These are phyloP conservation scores for Tipula unca DNA, from an alignment of 2,888 invertebrate species.

Conservation along the genomic window DNA sequence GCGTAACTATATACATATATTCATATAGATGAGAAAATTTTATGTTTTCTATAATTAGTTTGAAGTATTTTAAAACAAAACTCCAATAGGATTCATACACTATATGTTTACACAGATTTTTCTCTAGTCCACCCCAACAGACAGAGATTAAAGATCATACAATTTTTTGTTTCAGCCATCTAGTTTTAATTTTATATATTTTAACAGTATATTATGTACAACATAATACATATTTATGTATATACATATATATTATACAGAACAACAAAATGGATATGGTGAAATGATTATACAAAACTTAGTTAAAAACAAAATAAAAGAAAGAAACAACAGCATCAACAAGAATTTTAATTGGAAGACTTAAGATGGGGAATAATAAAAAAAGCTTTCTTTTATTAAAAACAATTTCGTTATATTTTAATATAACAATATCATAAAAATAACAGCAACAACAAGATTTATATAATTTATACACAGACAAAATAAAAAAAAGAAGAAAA, in stretches of 20 bases:
- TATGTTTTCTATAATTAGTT: not conserved
- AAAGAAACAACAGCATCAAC: not conserved
- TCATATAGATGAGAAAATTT: not conserved
- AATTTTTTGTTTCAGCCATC: not conserved
- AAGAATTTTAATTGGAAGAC: constrained; percentile 14
- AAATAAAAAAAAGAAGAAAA: not conserved
- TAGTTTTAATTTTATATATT: not conserved
- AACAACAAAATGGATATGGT: not conserved
- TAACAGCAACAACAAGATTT: not conserved
- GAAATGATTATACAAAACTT: not conserved
- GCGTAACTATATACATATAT: too few species aligned
- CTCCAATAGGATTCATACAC: not conserved
- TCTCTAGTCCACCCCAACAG: not conserved
- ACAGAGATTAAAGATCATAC: not conserved
- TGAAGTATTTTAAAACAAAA: not conserved
- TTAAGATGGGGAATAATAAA: not conserved
- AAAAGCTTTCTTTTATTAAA: not conserved
- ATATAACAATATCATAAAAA: not conserved
- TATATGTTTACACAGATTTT: not conserved
- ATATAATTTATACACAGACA: constrained; percentile 14
- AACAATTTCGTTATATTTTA: constrained; percentile 1
- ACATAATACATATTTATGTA: not conserved
- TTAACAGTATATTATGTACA: not conserved
- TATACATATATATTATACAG: not conserved
- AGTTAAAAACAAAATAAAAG: not conserved